A percentile compares a stretch with the other conserved stretches of the same genome.
These are phyloP conservation scores for Drosophila pseudoobscura DNA, from an alignment of 1,140 invertebrate genomes.

Conservation along the genomic window DNA sequence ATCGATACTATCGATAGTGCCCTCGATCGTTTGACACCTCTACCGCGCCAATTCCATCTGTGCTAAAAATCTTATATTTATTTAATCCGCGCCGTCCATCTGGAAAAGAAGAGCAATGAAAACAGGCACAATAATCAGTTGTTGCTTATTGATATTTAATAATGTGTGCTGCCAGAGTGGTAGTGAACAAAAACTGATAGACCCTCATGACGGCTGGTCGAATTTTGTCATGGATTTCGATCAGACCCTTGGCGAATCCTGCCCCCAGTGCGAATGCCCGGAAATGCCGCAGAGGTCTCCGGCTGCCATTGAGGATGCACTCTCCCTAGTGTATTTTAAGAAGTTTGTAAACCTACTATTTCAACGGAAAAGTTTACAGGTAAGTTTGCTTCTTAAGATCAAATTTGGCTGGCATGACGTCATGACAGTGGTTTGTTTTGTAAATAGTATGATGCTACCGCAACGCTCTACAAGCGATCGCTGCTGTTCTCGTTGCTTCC, in stretches of 20 bases:
- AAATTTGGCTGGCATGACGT: constrained; percentile 46
- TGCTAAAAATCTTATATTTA: too few relatives aligned
- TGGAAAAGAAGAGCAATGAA: constrained; percentile 36
- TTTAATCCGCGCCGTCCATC: too few relatives aligned
- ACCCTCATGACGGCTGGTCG: constrained; percentile 60
- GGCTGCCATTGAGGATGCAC: constrained; percentile 43
- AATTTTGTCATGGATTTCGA: constrained; percentile 28
- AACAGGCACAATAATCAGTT: constrained; percentile 32
- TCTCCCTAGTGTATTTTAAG: constrained; percentile 67
- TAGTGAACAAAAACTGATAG: constrained; percentile 54
- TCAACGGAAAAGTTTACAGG: constrained; percentile 56
- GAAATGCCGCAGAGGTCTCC: constrained; percentile 14
- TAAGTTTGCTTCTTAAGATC: constrained; percentile 24
- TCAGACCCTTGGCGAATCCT: constrained; percentile 2
- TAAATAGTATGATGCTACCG: constrained; percentile 48
- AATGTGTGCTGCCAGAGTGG: constrained; percentile 48
- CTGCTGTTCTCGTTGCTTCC: constrained; percentile 56
- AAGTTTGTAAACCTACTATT: constrained; percentile 67
- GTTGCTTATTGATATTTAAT: constrained; percentile 46
- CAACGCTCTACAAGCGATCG: constrained; percentile 47
- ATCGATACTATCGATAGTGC: too few relatives aligned
- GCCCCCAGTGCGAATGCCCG: constrained; percentile 21
- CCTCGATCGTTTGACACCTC: too few relatives aligned
- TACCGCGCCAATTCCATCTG: too few relatives aligned
- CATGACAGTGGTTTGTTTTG: constrained; percentile 37